Evolutionary conservation across 2,113 vertebrate genomes (phyloP), one percentile per base, ranked within the genome.

Genomic region (Aphyosemion australe): DNA sequence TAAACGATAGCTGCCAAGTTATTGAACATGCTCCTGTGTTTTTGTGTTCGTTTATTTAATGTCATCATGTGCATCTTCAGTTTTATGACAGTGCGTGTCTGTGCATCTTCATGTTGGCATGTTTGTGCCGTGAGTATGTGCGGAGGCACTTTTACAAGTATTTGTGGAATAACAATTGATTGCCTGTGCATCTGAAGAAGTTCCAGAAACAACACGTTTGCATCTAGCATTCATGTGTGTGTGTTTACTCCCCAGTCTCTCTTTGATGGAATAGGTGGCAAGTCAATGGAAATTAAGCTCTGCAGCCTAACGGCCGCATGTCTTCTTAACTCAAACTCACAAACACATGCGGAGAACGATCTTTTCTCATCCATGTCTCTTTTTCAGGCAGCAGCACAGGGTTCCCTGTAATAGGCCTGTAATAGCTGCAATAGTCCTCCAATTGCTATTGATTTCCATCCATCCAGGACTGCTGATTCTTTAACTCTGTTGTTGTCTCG

Each of bases 361-460:
- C 20, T 12, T 19, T 37, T 43, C 60, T 39, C 63, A 26, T n/a
- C 19, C 56, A 13, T 56, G 46, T 13, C 47, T 4, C 0, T 16
- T 18, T 45, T 41, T 49, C 21, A 56, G 43, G 65, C 65, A 59
- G 51, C 56, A 61, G 64, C 12, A 32, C 50, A 21, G 20, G 13
- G n/a, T 60, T 64, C 53, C 52, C 49, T 31, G 18, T 73, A 43
- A 69, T 43, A 26, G 39, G 49, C 56, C 41, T 16, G 5, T 74
- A 55, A 66, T 64, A 49, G 12, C 63, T 39, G 16, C 46, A 55
- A 5, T 13, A 46, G 11, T 52, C 47, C 32, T 52, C 21, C 61
- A 32, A 48, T 76, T 83, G 51, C 21, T 66, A 70, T 73, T 21
- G 53, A 83, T 73, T 50, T 62, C n/a, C 53, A 60, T 52, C 43